Evolutionary conservation across 2,888 invertebrate species (phyloP).

Genomic region (Phyllotreta striolata): DNA sequence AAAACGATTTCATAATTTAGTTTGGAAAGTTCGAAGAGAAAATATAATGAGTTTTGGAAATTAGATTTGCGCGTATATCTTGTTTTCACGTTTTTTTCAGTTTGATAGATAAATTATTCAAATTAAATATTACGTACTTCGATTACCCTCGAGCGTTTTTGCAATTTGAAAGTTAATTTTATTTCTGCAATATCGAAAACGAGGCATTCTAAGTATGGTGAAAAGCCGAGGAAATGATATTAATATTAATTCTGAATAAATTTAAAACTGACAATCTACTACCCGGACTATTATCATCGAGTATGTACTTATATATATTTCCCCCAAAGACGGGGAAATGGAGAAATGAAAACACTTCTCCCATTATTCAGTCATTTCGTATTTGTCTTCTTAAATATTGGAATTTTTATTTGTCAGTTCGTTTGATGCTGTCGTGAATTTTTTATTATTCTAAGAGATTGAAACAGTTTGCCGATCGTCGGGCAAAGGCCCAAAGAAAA

Average conservation of each 20-base stretch:
- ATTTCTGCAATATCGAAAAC: no score
- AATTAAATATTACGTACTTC: no score
- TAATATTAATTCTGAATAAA: no score
- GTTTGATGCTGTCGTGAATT: constrained; percentile 16
- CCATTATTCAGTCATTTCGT: constrained; percentile 15
- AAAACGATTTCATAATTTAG: constrained; percentile 31
- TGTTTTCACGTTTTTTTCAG: no score
- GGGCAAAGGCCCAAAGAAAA: no score
- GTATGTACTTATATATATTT: not conserved
- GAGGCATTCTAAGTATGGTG: no score
- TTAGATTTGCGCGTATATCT: constrained; percentile 14
- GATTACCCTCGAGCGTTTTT: no score
- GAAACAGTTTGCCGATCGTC: constrained; percentile 3
- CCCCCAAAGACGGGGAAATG: constrained; percentile 9
- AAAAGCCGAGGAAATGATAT: no score
- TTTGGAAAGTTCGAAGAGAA: constrained; percentile 26
- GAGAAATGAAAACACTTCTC: constrained; percentile 12
- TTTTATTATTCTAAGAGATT: constrained; percentile 11
- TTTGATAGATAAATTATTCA: no score
- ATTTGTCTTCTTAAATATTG: constrained; percentile 19
- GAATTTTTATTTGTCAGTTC: constrained; percentile 20
- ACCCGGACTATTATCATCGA: constrained; percentile 2
- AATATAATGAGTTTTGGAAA: constrained; percentile 26
- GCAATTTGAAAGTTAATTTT: no score
- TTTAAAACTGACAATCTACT: no score